phyloP scores from a whole-genome alignment of 2,888 invertebrate genomes.

The Glyphotaelius pellucidus region DNA sequence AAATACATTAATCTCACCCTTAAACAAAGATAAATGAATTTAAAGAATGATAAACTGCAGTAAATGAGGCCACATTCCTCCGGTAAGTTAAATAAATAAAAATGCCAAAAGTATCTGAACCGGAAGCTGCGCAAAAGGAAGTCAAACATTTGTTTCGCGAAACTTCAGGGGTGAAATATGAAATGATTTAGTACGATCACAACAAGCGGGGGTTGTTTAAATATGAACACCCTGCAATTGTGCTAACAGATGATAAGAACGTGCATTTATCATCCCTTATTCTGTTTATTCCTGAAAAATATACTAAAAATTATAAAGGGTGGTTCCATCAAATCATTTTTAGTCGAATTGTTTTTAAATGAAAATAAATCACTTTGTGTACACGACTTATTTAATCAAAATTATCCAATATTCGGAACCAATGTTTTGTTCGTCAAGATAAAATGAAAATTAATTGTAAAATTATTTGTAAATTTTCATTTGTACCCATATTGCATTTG shows the following conservation, averaged over 20 bases:
- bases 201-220: neutral
- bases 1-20: neutral
- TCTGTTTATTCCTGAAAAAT: neutral
- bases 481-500: too few relatives aligned
- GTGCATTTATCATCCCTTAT: slow-evolving; percentile 37
- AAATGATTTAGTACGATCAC: slow-evolving; percentile 31
- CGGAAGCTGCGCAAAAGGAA: slow-evolving; percentile 16
- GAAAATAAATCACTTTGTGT: too few relatives aligned
- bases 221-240: slow-evolving; percentile 5
- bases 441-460: too few relatives aligned
- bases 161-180: slow-evolving; percentile 16
- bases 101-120: slow-evolving; percentile 6
- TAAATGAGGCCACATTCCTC: neutral
- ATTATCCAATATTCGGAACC: too few relatives aligned
- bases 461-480: too few relatives aligned
- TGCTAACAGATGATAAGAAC: slow-evolving; percentile 27
- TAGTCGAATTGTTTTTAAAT: neutral
- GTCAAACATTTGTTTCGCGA: slow-evolving; percentile 29
- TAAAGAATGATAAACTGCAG: neutral
- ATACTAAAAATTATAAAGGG: neutral
- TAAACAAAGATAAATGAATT: neutral
- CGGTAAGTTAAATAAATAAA: neutral
- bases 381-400: too few relatives aligned
- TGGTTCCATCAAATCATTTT: neutral
- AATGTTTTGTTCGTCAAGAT: too few relatives aligned